Evolutionary conservation across 2,113 vertebrate species (phyloP), one percentile per base, ranked within the genome.

Genomic region (Brevimyrus niger): DNA sequence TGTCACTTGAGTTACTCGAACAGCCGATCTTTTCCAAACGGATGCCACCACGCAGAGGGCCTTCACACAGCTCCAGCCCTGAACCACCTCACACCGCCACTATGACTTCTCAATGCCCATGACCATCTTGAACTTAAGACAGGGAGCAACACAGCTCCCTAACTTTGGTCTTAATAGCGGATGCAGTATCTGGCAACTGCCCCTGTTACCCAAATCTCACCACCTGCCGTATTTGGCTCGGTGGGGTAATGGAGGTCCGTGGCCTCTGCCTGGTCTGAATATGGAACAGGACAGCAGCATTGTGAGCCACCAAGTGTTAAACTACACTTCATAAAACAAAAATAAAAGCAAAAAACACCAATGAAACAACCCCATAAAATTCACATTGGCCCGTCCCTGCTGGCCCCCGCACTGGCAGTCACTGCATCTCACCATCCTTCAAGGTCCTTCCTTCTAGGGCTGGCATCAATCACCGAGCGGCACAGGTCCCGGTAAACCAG

Each of bases 381-480:
- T 35, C 69, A 73, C 69, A 35, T 21, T 35, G 31, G 69, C 69
- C 9, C 51, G 9, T 38, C 11, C 3, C 88, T 91, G 89, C 85
- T 61, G 58, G 58, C 89, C 61, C 89, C 90, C 88, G 91, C 10
- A 91, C 92, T 89, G 90, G 90, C 89, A 91, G 91, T 92, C 91
- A 91, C 89, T 87, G 89, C 88, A 93, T 94, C 92, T 92, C 92
- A 89, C 89, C 87, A 88, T 87, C 91, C 92, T 93, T 93, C 94
- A 94, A 95, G 94, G 94, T 95, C 94, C 94, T 89, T 86, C 89
- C n/a, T 90, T 91, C 93, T 93, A 93, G 92, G 88, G 91, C 92
- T 89, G 90, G 91, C 91, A 95, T 96, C 91, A 95, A 95, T 96
- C 94, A 95, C 95, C 95, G 91, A 95, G 92, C 91, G 87, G 86